A percentile compares a stretch with the other conserved stretches of the same genome.
phyloP scores from a whole-genome alignment of 2,888 invertebrate species.

The Globia sparganii region DNA sequence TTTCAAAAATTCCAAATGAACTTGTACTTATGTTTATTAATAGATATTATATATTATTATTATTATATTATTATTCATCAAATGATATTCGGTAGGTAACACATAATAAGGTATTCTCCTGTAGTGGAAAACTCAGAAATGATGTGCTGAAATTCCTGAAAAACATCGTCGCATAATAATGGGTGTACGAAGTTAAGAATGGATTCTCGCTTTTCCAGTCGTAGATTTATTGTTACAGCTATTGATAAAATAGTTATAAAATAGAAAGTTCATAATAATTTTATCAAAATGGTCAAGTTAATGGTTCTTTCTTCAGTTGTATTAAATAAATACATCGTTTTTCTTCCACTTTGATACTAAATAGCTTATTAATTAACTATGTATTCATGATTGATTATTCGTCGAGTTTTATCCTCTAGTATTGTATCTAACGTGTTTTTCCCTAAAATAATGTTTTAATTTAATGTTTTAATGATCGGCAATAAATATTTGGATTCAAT shows the following conservation, averaged over 20 bases:
- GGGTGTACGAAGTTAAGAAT: background rate
- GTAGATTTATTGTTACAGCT: background rate
- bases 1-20: background rate
- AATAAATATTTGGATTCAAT: too few species aligned
- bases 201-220: background rate
- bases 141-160: background rate
- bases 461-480: too few species aligned
- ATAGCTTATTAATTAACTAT: background rate
- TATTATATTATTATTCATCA: too few species aligned
- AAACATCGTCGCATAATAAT: background rate
- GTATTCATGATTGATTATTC: background rate
- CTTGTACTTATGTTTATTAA: background rate
- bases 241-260: background rate
- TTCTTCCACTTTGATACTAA: background rate
- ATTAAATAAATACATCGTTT: background rate
- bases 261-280: background rate
- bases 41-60: background rate
- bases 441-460: background rate
- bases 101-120: background rate
- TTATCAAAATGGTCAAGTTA: background rate
- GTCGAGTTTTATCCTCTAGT: background rate
- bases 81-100: background rate
- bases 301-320: background rate
- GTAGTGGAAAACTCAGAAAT: background rate
- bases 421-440: background rate